phyloP scores from a whole-genome alignment of 2,888 invertebrate genomes.

The Dusona sp. region DNA sequence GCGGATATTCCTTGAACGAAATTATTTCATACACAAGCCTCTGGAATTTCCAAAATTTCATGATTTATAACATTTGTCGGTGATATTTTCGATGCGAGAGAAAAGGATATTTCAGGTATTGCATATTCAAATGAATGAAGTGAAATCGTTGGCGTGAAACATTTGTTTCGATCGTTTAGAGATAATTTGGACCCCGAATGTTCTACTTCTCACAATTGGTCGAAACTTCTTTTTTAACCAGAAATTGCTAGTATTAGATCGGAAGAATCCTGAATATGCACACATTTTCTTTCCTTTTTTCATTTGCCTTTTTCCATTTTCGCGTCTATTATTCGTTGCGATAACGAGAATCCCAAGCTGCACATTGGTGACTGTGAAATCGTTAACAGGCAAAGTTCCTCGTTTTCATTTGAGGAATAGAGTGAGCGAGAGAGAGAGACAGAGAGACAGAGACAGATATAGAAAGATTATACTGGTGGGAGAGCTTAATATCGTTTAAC shows the following conservation, averaged over 20 bases:
- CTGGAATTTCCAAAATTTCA: background rate
- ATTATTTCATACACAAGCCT: background rate
- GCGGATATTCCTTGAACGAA: background rate
- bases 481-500: slow-evolving; percentile 71
- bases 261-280: background rate
- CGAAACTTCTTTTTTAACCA: background rate
- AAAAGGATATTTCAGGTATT: background rate
- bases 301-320: slow-evolving; percentile 23
- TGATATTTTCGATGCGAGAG: background rate
- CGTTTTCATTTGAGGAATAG: slow-evolving; percentile 62
- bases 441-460: slow-evolving; percentile 24
- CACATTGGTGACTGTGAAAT: slow-evolving; percentile 41
- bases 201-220: background rate
- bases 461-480: slow-evolving; percentile 45
- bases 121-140: background rate
- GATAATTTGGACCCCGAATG: background rate
- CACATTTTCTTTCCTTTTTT: background rate
- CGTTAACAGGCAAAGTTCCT: slow-evolving; percentile 70
- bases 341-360: slow-evolving; percentile 43
- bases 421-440: background rate
- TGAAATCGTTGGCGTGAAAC: background rate
- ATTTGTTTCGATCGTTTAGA: background rate
- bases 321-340: slow-evolving; percentile 21
- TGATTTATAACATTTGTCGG: background rate
- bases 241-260: background rate